Evolutionary conservation across 2,113 vertebrate species (phyloP).

Genomic region (Scophthalmus maximus): DNA sequence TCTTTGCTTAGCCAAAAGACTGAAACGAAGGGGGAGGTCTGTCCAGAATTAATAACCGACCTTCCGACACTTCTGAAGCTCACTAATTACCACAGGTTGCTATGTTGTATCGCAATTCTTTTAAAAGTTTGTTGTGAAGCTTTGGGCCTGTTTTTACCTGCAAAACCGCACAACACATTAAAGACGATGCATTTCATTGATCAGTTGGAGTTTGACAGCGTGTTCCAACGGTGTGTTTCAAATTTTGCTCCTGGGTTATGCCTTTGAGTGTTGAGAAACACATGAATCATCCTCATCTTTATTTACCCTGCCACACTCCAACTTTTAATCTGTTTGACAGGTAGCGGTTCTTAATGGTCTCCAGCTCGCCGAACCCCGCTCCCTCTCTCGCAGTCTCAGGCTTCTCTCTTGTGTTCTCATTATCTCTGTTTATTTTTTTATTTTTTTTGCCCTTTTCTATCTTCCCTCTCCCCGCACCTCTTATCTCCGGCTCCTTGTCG

Average conservation of each 20-base stretch:
- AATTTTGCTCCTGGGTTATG: conserved; percentile 25
- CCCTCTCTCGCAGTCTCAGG: conserved; percentile 13
- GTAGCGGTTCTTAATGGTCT: conserved; percentile 36
- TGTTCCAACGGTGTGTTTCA: conserved; percentile 1
- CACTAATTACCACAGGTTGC: too few relatives aligned
- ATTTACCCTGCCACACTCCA: conserved; percentile 22
- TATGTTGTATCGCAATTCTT: not conserved
- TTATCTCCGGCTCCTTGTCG: conserved; percentile 7
- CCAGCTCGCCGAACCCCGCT: conserved; percentile 11
- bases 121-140: not conserved
- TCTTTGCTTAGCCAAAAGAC: not conserved
- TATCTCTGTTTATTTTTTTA: conserved; percentile 27
- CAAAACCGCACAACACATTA: not conserved
- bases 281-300: conserved; percentile 42
- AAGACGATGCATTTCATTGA: not conserved
- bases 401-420: conserved; percentile 61
- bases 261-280: conserved; percentile 26
- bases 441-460: conserved; percentile 9
- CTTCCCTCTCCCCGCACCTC: conserved; percentile 16
- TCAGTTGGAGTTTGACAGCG: conserved; percentile 30
- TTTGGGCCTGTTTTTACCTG: not conserved
- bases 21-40: not conserved
- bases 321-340: conserved; percentile 54
- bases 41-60: not conserved
- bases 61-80: not conserved